phyloP scores from a whole-genome alignment of 2,888 invertebrate genomes.

The Yponomeuta cagnagella region DNA sequence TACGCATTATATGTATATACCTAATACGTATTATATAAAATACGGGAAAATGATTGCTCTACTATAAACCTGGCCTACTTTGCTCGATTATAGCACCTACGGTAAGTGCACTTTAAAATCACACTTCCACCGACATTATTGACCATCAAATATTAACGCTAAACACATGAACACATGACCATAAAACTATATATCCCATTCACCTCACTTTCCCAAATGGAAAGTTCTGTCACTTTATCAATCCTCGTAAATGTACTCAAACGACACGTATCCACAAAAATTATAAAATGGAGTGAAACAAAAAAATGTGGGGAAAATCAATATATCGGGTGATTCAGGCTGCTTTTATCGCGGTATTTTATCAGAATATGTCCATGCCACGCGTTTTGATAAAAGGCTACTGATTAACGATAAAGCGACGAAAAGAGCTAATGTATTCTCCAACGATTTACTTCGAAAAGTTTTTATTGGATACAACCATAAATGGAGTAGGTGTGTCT shows the following conservation, averaged over 20 bases:
- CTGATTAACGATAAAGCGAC: constrained; percentile 54
- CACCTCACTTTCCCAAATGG: neutral
- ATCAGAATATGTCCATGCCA: constrained; percentile 45
- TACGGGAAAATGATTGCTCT: neutral
- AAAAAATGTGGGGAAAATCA: constrained; percentile 41
- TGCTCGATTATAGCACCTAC: neutral
- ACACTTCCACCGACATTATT: neutral
- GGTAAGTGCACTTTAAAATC: neutral
- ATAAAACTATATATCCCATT: neutral
- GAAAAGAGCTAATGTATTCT: constrained; percentile 31
- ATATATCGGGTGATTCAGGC: constrained; percentile 54
- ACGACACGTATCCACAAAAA: constrained; percentile 6
- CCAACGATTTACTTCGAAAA: neutral
- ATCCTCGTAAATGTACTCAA: neutral
- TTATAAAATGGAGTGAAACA: constrained; percentile 17
- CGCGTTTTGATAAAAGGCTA: constrained; percentile 55
- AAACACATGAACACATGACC: neutral
- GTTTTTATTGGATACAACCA: neutral
- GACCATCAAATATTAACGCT: neutral
- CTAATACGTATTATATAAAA: too few relatives aligned
- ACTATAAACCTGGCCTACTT: neutral
- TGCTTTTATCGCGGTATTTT: constrained; percentile 51
- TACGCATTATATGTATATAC: too few relatives aligned
- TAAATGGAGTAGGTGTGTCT: neutral
- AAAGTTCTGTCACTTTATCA: constrained; percentile 1